Evolutionary conservation across 2,888 invertebrate species (phyloP), one percentile per base, ranked within the genome.

Genomic region (Andrena fulva): DNA sequence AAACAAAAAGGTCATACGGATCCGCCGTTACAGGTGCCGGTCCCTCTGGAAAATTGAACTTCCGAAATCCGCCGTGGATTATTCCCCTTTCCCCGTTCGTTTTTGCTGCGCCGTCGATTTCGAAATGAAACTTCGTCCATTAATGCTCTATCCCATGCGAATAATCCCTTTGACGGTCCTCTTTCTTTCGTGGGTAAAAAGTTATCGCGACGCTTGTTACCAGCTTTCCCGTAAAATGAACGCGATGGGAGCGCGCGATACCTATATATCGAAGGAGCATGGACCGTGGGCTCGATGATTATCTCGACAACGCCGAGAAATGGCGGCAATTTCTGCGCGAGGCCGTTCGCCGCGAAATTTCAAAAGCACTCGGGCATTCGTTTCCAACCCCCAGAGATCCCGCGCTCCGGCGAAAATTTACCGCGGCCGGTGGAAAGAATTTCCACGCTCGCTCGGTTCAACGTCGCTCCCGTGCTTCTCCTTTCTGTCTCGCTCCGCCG

Each of bases 21-120:
- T 85, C 85, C 84, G 75, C 80, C 77, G 86, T 82, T 86, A 80
- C 84, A 76, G 67, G 76, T 66, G 75, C 68, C 59, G 76, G 68
- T 66, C 77, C 59, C 79, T 62, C 76, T 64, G 82, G 86, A 86
- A 88, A 88, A 88, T 88, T 88, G 87, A 85, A 88, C 88, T 85
- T 79, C 60, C 79, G 67, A 80, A 86, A 87, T 86, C 80, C 88
- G 42, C 35, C 63, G 59, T 50, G 85, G 80, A 85, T 84, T 78
- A 82, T 82, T 79, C 69, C 67, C 68, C 67, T 78, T 73, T 69
- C 77, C 77, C 54, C 70, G 50, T 67, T 68, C 73, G 31, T 64
- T 73, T 82, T 70, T 35, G 64, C 33, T 60, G 67, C 33, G 16
- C 60, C 62, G 63, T 60, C 74, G 75, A 82, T 85, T 78, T 68